These are phyloP conservation scores for Osmoderma eremita DNA, from an alignment of 2,888 invertebrate genomes.

Conservation along the genomic window DNA sequence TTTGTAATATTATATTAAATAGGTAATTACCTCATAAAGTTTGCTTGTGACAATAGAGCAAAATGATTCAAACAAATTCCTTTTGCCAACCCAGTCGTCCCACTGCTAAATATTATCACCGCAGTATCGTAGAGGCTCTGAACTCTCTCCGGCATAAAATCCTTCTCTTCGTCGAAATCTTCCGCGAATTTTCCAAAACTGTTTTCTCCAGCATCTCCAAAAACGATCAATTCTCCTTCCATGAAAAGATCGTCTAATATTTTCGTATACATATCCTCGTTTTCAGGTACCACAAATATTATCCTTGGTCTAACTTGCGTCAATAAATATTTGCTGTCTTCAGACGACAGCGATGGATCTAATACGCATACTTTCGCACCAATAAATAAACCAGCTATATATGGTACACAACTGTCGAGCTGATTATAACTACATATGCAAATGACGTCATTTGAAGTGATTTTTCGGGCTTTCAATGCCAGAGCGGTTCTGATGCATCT, in stretches of 20 bases:
- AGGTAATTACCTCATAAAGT: too few relatives aligned
- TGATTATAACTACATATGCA: conserved; percentile 64
- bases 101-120: conserved; percentile 52
- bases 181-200: conserved; percentile 38
- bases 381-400: conserved; percentile 64
- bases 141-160: conserved; percentile 43
- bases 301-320: conserved; percentile 48
- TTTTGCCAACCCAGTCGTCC: conserved; percentile 52
- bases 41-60: conserved; percentile 38
- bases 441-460: conserved; percentile 63
- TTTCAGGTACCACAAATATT: conserved; percentile 42
- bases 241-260: conserved; percentile 10
- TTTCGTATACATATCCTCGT: conserved; percentile 38
- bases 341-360: conserved; percentile 51
- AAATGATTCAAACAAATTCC: conserved; percentile 50
- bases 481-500: conserved; percentile 64
- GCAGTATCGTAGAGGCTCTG: conserved; percentile 44
- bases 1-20: conserved; percentile 17
- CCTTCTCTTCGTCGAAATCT: conserved; percentile 40
- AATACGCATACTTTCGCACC: conserved; percentile 58
- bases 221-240: conserved; percentile 42
- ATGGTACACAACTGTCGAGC: conserved; percentile 62
- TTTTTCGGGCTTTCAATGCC: conserved; percentile 59
- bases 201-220: conserved; percentile 32
- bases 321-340: conserved; percentile 50